Base-by-base conservation (phyloP, 2,113 vertebrate species). In the Pimephales promelas region DNA sequence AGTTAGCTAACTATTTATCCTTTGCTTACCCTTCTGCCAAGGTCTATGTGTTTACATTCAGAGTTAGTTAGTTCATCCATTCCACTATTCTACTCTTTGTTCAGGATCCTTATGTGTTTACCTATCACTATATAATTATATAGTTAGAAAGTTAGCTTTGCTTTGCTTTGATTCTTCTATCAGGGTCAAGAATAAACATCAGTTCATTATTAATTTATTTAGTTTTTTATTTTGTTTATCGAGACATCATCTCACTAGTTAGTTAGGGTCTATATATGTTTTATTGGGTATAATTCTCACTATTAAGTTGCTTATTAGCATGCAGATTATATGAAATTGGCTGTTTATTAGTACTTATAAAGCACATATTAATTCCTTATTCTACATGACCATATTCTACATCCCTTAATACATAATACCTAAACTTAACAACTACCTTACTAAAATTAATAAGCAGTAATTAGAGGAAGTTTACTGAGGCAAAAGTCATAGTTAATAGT, bases 21-120 rank as follows among this genome's bases (percentile, higher is more conserved):
- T 49, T 34, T 77, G 31, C 76, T 79, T 81, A 84, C 72, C 59
- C 40, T 82, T 77, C 31, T 68, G 45, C 24, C 74, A 56, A 36
- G 16, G n/a, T 66, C 13, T 18, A 47, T 73, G 36, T 20, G 24
- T 74, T 74, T 74, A 31, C 47, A 14, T 10, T 31, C 14, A 54
- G 14, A 31, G 72, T 52, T 11, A 4, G 45, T 47, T 47, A 1
- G 4, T 47, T 49, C 3, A 1, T 49, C 14, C 47, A 1, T 49
- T 49, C 47, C 47, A 49, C 47, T 49, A 49, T 14, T 49, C 62
- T 62, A 62, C 59, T 20, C 34, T n/a, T 43, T 10, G n/a, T 9
- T 2, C 66, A 70, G 66, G 31, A 31, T 40, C 34, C 20, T 1
- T 24, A 45, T 6, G 22, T 45, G 40, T 71, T 45, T 43, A 70